A percentile compares a stretch with the other conserved stretches of the same genome.
phyloP scores from a whole-genome alignment of 2,888 invertebrate genomes.

The Acronicta psi region DNA sequence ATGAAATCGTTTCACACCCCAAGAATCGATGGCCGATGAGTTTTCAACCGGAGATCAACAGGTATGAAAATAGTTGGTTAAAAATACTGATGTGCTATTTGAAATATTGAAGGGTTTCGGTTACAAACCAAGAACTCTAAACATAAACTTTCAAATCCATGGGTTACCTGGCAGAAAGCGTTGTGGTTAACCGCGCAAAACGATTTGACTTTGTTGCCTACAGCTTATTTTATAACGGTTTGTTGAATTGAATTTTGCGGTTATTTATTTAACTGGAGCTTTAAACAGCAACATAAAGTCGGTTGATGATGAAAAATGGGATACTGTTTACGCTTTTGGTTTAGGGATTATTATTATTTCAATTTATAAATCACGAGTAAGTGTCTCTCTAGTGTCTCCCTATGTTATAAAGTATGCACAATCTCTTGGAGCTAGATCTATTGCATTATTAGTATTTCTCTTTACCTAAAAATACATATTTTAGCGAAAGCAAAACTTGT shows the following conservation, averaged over 20 bases:
- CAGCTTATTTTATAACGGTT: slow-evolving; percentile 88
- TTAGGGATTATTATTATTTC: slow-evolving; percentile 42
- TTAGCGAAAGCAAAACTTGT: too few relatives aligned
- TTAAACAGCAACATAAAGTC: slow-evolving; percentile 68
- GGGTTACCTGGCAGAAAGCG: slow-evolving; percentile 82
- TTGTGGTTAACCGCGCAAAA: slow-evolving; percentile 87
- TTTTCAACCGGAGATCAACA: slow-evolving; percentile 70
- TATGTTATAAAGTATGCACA: slow-evolving; percentile 5
- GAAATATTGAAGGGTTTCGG: slow-evolving; percentile 74
- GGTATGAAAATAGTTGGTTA: slow-evolving; percentile 73
- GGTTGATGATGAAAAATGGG: slow-evolving; percentile 56
- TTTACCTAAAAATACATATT: too few relatives aligned
- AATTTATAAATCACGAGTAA: slow-evolving; percentile 37
- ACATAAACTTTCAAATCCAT: slow-evolving; percentile 83
- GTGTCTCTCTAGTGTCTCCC: slow-evolving; percentile 1
- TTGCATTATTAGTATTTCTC: not conserved
- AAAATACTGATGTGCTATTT: slow-evolving; percentile 67
- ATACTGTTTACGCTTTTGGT: slow-evolving; percentile 35
- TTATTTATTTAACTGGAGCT: slow-evolving; percentile 86
- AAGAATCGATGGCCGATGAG: slow-evolving; percentile 49
- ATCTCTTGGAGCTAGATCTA: not conserved
- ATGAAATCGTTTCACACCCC: slow-evolving; percentile 64
- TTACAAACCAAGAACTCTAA: slow-evolving; percentile 73
- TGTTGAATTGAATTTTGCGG: slow-evolving; percentile 88
- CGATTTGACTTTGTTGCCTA: slow-evolving; percentile 86